phyloP scores from a whole-genome alignment of 1,140 invertebrate genomes.

The Apocrypta bakeri region DNA sequence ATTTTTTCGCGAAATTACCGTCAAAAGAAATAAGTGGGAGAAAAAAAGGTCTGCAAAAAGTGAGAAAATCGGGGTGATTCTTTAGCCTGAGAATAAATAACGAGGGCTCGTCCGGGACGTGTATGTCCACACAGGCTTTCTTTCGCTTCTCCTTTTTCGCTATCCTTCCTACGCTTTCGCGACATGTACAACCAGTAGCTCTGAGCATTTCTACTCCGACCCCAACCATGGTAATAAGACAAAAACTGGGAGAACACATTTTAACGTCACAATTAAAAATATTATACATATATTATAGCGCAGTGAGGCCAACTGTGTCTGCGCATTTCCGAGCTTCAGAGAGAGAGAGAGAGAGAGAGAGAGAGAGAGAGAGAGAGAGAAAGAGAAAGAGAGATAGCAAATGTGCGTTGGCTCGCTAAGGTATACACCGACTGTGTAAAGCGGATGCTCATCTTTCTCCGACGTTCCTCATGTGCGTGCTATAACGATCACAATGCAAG shows the following conservation, averaged over 20 bases:
- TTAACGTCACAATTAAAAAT: conserved; percentile 73
- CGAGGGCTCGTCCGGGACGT: conserved; percentile 63
- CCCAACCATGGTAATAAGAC: conserved; percentile 65
- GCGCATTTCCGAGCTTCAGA: background rate
- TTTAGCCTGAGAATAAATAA: conserved; percentile 69
- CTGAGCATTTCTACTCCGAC: conserved; percentile 50
- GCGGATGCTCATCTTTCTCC: conserved; percentile 66
- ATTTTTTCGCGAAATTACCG: conserved; percentile 45
- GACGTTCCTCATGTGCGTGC: conserved; percentile 61
- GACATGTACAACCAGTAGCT: conserved; percentile 47
- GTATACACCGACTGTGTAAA: conserved; percentile 54
- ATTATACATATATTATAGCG: conserved; percentile 69
- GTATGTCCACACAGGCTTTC: conserved; percentile 51
- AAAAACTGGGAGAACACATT: conserved; percentile 67
- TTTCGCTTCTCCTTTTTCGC: conserved; percentile 12
- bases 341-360: background rate
- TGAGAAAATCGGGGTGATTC: conserved; percentile 58
- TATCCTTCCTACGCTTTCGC: conserved; percentile 16
- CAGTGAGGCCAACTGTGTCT: conserved; percentile 48
- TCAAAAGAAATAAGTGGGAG: conserved; percentile 47
- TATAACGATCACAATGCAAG: conserved; percentile 50
- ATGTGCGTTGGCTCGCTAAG: conserved; percentile 46
- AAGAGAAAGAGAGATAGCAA: background rate
- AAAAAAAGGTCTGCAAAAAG: conserved; percentile 42
- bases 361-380: background rate